These are phyloP conservation scores for Microcebus lehilahytsara DNA, from an alignment of 2,113 vertebrate species.

Conservation along the genomic window DNA sequence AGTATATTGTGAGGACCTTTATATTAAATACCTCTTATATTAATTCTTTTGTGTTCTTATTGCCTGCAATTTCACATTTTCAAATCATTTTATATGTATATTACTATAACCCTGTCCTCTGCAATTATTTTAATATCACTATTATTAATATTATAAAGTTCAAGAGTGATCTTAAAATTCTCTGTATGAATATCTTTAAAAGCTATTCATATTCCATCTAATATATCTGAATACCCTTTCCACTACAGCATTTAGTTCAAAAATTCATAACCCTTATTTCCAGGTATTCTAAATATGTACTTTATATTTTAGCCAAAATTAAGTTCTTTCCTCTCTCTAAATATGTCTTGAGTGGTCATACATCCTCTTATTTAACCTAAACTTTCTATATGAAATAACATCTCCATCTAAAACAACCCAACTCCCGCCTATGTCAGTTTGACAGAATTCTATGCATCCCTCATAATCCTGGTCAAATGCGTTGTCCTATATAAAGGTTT, in stretches of 20 bases:
- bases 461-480: background rate
- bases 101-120: background rate
- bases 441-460: background rate
- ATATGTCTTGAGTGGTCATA: background rate
- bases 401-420: fast-evolving
- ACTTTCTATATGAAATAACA: background rate
- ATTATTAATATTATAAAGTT: background rate
- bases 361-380: background rate
- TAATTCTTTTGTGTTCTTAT: background rate
- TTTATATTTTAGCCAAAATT: background rate
- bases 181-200: background rate
- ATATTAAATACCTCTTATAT: background rate
- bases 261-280: background rate
- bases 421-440: background rate
- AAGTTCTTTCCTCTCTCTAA: background rate
- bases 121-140: background rate
- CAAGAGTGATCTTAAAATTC: background rate
- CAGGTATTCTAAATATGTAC: background rate
- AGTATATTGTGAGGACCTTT: background rate
- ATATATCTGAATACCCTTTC: background rate
- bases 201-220: background rate
- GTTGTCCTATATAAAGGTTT: background rate
- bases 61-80: background rate
- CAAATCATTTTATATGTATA: background rate
- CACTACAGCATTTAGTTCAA: background rate